Evolutionary conservation across 2,888 invertebrate species (phyloP).

Genomic region (Heliconius charithonia): DNA sequence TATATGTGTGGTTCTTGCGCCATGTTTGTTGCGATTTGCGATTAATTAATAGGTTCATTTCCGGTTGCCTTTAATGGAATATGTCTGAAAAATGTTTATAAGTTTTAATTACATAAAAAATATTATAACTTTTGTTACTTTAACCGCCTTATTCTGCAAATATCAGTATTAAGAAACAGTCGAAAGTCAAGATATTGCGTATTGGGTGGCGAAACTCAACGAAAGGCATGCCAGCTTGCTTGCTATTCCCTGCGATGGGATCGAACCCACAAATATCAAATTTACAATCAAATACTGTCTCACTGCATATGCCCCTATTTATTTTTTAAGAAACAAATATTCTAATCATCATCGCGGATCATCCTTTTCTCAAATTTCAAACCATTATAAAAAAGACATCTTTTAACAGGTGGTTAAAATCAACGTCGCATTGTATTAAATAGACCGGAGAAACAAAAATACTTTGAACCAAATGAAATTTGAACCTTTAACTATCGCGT

Average conservation of each 20-base stretch:
- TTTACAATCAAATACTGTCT: too few relatives aligned
- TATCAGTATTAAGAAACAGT: too few relatives aligned
- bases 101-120: neutral
- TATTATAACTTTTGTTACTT: too few relatives aligned
- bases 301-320: neutral
- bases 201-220: too few relatives aligned
- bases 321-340: neutral
- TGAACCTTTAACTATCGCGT: neutral
- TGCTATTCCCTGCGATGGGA: too few relatives aligned
- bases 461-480: constrained; percentile 1
- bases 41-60: constrained; percentile 21
- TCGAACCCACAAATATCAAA: too few relatives aligned
- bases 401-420: neutral
- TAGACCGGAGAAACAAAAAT: neutral
- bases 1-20: neutral
- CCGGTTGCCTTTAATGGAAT: neutral
- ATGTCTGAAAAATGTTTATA: neutral
- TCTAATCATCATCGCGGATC: neutral
- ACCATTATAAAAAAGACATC: neutral
- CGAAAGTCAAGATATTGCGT: too few relatives aligned
- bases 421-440: neutral
- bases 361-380: neutral
- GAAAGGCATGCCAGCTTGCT: too few relatives aligned
- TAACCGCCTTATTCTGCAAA: too few relatives aligned
- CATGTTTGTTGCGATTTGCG: constrained; percentile 7